Evolutionary conservation across 1,140 invertebrate genomes (phyloP), one percentile per base, ranked within the genome.

Genomic region (Hylaeus volcanicus): DNA sequence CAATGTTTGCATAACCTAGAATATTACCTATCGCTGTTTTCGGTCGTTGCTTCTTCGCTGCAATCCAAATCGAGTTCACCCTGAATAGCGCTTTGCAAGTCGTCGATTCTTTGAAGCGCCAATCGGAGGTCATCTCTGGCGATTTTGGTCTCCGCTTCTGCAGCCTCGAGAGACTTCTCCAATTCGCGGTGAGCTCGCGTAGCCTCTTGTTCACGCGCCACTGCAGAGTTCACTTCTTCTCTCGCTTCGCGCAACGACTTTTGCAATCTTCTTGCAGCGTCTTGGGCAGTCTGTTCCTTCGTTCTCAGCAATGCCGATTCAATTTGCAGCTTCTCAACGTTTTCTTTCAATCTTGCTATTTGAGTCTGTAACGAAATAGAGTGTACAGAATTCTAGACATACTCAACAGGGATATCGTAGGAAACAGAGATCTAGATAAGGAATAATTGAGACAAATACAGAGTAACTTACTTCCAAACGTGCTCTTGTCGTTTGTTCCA

Each of bases 11-110:
- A 48, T n/a, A 5, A 63, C 61, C 11, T 26, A 6, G 71, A 81
- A 70, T 5, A 58, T 63, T 73, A 95, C 95, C 95, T 95, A 79
- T 95, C 95, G 75, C 94, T 95, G 84, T 95, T 95, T 79, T 95
- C 95, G 61, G 93, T 93, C 53, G 93, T 94, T n/a, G 91, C 94
- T 87, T 95, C 94, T 84, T 94, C 93, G 73, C 94, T 94, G 80
- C 93, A 93, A 51, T 94, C 94, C 53, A 94, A 89, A 74, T 96
- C 96, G 72, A 96, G 93, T 76, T 96, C 95, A 3, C 95, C 97
- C 88, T 97, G 96, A 90, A 98, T 96, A n/a, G 97, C 97, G 86
- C 96, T 95, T 87, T 98, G 97, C 9, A 98, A 92, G 92, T 98
- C 97, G 66, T 97, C 96, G 81, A 98, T 97, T 87, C 97, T 94